A percentile compares a stretch with the other conserved stretches of the same genome.
phyloP scores from a whole-genome alignment of 2,888 invertebrate genomes.

The Ecliptopera silaceata region DNA sequence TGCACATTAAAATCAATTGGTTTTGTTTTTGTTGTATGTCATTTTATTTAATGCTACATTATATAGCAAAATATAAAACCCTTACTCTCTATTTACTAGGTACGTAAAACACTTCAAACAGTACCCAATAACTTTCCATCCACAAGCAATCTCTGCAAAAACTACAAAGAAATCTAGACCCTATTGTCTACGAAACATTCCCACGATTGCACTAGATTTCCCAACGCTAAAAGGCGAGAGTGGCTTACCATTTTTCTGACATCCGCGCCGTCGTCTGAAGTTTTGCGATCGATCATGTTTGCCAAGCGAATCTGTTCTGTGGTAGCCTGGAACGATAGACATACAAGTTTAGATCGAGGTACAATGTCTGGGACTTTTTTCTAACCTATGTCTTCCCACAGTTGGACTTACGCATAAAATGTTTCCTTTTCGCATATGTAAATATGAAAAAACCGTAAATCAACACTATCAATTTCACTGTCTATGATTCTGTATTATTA shows the following conservation, averaged over 20 bases:
- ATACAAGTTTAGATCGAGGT: neutral
- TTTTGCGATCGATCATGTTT: slow-evolving; percentile 89
- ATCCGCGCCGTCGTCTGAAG: slow-evolving; percentile 82
- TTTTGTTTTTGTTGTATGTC: too few species aligned
- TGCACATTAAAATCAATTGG: too few species aligned
- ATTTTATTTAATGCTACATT: too few species aligned
- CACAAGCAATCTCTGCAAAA: neutral
- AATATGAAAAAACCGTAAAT: too few species aligned
- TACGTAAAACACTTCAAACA: neutral
- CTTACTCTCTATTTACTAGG: neutral
- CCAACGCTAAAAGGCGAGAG: slow-evolving; percentile 8
- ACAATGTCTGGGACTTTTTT: neutral
- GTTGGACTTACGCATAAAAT: too few species aligned
- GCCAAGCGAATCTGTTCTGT: slow-evolving; percentile 94
- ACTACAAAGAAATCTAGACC: slow-evolving; percentile 9
- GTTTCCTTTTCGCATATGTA: too few species aligned
- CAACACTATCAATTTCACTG: too few species aligned
- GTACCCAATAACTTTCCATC: slow-evolving; percentile 2
- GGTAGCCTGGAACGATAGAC: slow-evolving; percentile 83
- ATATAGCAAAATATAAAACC: too few species aligned
- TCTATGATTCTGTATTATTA: too few species aligned
- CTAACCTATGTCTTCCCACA: neutral
- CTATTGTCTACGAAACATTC: slow-evolving; percentile 19
- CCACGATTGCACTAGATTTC: slow-evolving; percentile 18
- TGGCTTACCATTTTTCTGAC: slow-evolving; percentile 83